Evolutionary conservation across 2,888 invertebrate species (phyloP).

Genomic region (Chouioia cunea): DNA sequence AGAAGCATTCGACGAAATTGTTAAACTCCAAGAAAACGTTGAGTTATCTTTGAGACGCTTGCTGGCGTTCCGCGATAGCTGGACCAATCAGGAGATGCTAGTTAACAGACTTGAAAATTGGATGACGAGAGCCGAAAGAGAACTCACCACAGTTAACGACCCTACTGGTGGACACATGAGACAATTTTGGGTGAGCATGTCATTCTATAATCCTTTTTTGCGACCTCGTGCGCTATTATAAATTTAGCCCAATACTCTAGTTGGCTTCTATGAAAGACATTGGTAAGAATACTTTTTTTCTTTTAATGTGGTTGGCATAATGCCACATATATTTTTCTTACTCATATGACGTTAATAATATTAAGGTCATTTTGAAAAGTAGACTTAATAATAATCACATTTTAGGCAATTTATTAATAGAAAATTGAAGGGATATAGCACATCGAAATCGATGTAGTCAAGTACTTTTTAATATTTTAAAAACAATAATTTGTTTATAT

Average conservation of each 20-base stretch:
- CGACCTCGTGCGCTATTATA: conserved; percentile 38
- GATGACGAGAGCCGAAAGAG: conserved; percentile 81
- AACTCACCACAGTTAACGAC: conserved; percentile 76
- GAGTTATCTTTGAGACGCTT: conserved; percentile 79
- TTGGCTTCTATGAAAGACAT: conserved; percentile 22
- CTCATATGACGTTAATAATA: background rate
- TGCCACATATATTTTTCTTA: background rate
- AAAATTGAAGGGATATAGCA: background rate
- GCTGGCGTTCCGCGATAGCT: conserved; percentile 82
- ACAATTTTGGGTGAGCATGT: conserved; percentile 79
- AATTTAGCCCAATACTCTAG: conserved; percentile 42
- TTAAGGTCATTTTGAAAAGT: conserved; percentile 7
- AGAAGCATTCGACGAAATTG: conserved; percentile 78
- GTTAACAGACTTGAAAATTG: conserved; percentile 82
- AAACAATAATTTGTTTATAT: conserved; percentile 25
- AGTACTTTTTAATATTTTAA: too few relatives aligned
- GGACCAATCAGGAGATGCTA: conserved; percentile 81
- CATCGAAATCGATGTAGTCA: too few relatives aligned
- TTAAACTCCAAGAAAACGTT: conserved; percentile 82
- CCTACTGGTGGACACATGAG: conserved; percentile 81
- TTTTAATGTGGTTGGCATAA: conserved; percentile 5
- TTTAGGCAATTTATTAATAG: conserved; percentile 1
- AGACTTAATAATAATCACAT: conserved; percentile 2
- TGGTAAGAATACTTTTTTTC: conserved; percentile 7
- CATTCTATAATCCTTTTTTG: background rate